Base-by-base conservation (phyloP, 1,140 invertebrate species). In the Protaetia brevitarsis region DNA sequence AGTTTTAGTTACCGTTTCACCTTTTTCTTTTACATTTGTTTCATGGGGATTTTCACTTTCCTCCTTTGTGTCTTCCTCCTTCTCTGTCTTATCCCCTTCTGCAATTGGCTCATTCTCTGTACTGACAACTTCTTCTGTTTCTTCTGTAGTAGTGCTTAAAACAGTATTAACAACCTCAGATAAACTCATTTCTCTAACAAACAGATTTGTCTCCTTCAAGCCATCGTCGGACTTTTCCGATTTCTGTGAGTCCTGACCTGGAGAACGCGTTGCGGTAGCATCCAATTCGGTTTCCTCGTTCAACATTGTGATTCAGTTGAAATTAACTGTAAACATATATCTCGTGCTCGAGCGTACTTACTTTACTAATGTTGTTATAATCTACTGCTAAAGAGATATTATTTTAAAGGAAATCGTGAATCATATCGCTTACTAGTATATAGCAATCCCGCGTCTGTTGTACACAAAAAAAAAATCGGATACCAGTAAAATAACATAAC, bases 401-500 rank as follows among this genome's bases (percentile, higher is more conserved):
- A 19, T 51, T 23, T 21, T 13, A 19, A 51, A 23, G 41, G 7
- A 19, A 23, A 23, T 51, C 26, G 26, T 21, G 41, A 23, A 51
- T 10, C 1, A 23, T 51, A 51, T 6, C 41, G 19, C 7, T 51
- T 51, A 51, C 41, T 51, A n/a, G n/a, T 13, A 51, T 23, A 51
- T 51, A 51, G 41, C 19, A 23, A 51, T 19, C 19, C 11, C 21
- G 11, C 41, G 11, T 51, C 26, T 51, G 26, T n/a, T 11, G n/a
- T 51, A 23, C 19, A 51, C 41, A 51, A 51, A 51, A 51, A 51
- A 37, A 51, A 45, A 19, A 16, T 51, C 21, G 19, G 41, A 19
- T 10, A 45, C n/a, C n/a, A n/a, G 41, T 23, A 16, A 45, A 45
- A 51, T 51, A 51, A 23, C 41, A 51, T 51, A 51, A 51, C 41